These are phyloP conservation scores for Drosophila nikananu DNA, from an alignment of 1,140 invertebrate genomes.

Conservation along the genomic window DNA sequence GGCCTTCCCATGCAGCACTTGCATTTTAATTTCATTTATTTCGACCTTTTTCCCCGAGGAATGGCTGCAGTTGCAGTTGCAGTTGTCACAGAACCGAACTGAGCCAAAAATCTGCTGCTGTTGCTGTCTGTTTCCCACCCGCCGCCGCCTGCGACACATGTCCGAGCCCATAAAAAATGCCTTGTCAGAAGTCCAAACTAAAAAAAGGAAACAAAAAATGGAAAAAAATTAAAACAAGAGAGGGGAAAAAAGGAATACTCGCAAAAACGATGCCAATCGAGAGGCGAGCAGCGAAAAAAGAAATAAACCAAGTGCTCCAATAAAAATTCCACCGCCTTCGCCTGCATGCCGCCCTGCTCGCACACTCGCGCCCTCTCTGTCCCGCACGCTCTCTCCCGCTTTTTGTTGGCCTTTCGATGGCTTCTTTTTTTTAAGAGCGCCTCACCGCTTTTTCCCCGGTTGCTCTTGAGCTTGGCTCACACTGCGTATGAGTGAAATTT, in stretches of 20 bases:
- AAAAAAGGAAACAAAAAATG: neutral
- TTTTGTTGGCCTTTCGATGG: constrained; percentile 15
- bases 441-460: constrained; percentile 49
- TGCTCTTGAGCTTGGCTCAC: constrained; percentile 72
- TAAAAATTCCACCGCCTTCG: constrained; percentile 80
- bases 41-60: constrained; percentile 56
- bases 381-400: constrained; percentile 16
- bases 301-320: constrained; percentile 77
- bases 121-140: constrained; percentile 31
- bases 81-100: constrained; percentile 63
- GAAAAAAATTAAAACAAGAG: constrained; percentile 14
- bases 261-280: constrained; percentile 72
- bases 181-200: constrained; percentile 32
- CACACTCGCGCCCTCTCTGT: constrained; percentile 28
- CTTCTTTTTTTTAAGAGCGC: constrained; percentile 67
- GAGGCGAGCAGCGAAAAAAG: constrained; percentile 67
- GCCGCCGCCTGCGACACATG: constrained; percentile 51
- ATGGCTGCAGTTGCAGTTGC: constrained; percentile 47
- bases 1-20: constrained; percentile 51
- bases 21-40: constrained; percentile 51
- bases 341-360: constrained; percentile 60
- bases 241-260: constrained; percentile 11
- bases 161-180: constrained; percentile 43
- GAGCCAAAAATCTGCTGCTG: constrained; percentile 62
- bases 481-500: constrained; percentile 75